Conservation (phyloP, 1,140 invertebrate genomes). For the Ooceraea biroi region DNA sequence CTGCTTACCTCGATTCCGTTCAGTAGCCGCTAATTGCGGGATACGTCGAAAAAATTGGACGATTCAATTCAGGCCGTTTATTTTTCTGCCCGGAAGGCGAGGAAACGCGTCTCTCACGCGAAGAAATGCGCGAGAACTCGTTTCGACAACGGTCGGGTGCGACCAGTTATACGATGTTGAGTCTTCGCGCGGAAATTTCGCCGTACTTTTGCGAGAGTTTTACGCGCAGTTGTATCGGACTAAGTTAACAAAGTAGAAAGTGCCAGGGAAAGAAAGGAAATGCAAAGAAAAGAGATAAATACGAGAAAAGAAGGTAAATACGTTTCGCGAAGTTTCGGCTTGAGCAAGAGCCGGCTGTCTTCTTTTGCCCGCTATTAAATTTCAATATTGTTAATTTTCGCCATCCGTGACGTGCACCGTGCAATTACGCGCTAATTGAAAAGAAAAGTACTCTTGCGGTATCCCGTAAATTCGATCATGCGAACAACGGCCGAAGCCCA, state of each 20-base stretch:
- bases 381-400: conserved; percentile 51
- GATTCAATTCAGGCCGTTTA: conserved; percentile 20
- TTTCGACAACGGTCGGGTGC: conserved; percentile 4
- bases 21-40: conserved; percentile 17
- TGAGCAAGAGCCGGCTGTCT: conserved; percentile 14
- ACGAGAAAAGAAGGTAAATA: conserved; percentile 32
- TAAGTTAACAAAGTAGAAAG: conserved; percentile 60
- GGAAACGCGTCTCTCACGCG: neutral
- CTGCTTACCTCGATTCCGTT: conserved; percentile 31
- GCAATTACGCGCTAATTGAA: conserved; percentile 30
- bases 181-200: conserved; percentile 36
- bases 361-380: conserved; percentile 31
- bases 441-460: conserved; percentile 36
- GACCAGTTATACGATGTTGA: conserved; percentile 29
- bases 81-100: too few relatives aligned
- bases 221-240: conserved; percentile 37
- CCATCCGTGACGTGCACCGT: neutral
- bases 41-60: neutral
- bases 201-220: conserved; percentile 35
- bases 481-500: conserved; percentile 28
- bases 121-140: conserved; percentile 9
- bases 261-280: conserved; percentile 20
- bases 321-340: conserved; percentile 34
- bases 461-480: conserved; percentile 50
- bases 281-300: too few relatives aligned